Conservation (phyloP, 2,113 vertebrate genomes). For the Apodemus sylvaticus region DNA sequence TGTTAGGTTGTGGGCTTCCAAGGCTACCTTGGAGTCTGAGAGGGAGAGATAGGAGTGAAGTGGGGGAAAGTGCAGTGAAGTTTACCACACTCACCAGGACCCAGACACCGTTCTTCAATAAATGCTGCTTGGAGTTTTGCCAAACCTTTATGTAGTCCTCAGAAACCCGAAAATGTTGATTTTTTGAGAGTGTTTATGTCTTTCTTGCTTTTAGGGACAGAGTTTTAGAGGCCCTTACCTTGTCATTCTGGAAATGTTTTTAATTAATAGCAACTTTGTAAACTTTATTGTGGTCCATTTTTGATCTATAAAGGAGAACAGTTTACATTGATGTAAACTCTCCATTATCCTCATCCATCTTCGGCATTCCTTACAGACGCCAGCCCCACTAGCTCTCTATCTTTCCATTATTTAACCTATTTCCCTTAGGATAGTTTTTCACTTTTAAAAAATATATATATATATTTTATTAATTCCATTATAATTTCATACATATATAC, state of each 20-base stretch:
- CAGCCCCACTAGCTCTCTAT: not conserved
- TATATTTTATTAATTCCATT: not conserved
- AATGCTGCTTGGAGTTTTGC: not conserved
- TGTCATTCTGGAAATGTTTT: not conserved
- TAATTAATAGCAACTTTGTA: not conserved
- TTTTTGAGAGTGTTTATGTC: slow-evolving; percentile 9
- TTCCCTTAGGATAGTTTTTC: not conserved
- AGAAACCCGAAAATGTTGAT: slow-evolving; percentile 6
- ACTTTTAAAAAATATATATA: not conserved
- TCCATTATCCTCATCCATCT: not conserved
- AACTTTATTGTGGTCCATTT: not conserved
- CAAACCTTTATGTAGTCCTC: slow-evolving; percentile 10
- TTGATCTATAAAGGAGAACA: not conserved
- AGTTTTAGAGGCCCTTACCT: not conserved
- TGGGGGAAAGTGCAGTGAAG: not conserved
- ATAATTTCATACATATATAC: not conserved
- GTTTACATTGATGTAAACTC: not conserved
- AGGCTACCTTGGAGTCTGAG: not conserved
- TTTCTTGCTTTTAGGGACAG: not conserved
- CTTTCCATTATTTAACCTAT: not conserved
- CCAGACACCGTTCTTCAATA: not conserved
- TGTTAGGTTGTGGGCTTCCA: not conserved
- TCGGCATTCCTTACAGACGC: not conserved
- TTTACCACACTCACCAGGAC: not conserved
- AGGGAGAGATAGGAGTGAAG: not conserved